phyloP scores from a whole-genome alignment of 2,888 invertebrate species.

The Perithous albicinctus region DNA sequence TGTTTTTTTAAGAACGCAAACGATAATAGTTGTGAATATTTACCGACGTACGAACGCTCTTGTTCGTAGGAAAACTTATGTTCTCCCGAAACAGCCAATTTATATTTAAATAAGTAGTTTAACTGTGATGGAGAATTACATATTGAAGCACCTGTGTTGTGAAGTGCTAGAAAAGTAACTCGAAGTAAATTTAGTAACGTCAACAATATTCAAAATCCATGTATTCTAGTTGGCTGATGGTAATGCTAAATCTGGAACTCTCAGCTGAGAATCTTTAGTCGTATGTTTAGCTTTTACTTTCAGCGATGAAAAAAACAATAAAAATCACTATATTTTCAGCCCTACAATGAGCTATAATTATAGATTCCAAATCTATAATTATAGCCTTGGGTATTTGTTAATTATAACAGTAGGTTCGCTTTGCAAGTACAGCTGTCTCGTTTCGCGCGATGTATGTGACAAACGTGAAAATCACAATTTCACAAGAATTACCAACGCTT shows the following conservation, averaged over 20 bases:
- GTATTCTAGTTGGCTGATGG: no score
- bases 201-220: no score
- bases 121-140: neutral
- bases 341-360: neutral
- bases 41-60: neutral
- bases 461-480: constrained; percentile 24
- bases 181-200: neutral
- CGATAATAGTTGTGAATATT: constrained; percentile 30
- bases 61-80: neutral
- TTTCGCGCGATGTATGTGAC: neutral
- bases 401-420: neutral
- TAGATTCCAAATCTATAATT: neutral
- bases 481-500: constrained; percentile 24
- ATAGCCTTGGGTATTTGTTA: neutral
- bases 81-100: neutral
- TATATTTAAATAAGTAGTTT: constrained; percentile 1
- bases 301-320: neutral
- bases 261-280: neutral
- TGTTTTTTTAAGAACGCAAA: constrained; percentile 14
- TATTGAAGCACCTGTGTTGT: neutral
- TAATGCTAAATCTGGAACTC: no score
- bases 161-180: neutral
- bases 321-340: neutral
- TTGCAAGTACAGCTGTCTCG: neutral
- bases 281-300: neutral